Percentiles rank a stretch among this genome's conserved stretches.
phyloP scores from a whole-genome alignment of 1,140 invertebrate species.

The Drosophila subobscura region DNA sequence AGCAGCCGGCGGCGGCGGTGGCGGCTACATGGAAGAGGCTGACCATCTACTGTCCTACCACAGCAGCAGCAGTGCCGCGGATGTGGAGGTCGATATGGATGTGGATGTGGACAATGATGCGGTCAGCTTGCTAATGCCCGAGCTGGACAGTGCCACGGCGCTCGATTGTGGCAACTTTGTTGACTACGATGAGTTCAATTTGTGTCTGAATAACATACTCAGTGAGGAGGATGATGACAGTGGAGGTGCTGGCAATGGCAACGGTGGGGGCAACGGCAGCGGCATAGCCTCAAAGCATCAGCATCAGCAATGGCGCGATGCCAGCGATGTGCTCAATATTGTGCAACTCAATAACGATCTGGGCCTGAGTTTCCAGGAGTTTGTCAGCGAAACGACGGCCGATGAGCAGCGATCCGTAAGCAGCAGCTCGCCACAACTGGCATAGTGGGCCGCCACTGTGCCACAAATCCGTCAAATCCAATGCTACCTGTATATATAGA shows the following conservation, averaged over 20 bases:
- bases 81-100: conserved; percentile 45
- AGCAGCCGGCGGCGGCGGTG: conserved; percentile 21
- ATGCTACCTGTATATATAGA: conserved; percentile 36
- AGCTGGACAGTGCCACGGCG: conserved; percentile 52
- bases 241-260: conserved; percentile 2
- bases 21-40: conserved; percentile 35
- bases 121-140: conserved; percentile 54
- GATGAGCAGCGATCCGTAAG: conserved; percentile 66
- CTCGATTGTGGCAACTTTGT: conserved; percentile 75
- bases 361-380: conserved; percentile 64
- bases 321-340: conserved; percentile 63
- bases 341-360: conserved; percentile 64
- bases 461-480: neutral
- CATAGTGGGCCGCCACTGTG: conserved; percentile 29
- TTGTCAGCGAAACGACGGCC: conserved; percentile 47
- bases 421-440: conserved; percentile 68
- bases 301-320: conserved; percentile 56
- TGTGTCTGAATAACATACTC: conserved; percentile 77
- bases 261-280: conserved; percentile 6
- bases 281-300: conserved; percentile 29
- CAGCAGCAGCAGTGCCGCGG: conserved; percentile 52
- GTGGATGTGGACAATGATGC: conserved; percentile 43
- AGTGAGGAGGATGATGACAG: conserved; percentile 66
- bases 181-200: conserved; percentile 80
- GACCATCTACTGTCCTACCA: conserved; percentile 57